Base-by-base conservation (phyloP, 2,113 vertebrate genomes). In the Montifringilla adamsi region DNA sequence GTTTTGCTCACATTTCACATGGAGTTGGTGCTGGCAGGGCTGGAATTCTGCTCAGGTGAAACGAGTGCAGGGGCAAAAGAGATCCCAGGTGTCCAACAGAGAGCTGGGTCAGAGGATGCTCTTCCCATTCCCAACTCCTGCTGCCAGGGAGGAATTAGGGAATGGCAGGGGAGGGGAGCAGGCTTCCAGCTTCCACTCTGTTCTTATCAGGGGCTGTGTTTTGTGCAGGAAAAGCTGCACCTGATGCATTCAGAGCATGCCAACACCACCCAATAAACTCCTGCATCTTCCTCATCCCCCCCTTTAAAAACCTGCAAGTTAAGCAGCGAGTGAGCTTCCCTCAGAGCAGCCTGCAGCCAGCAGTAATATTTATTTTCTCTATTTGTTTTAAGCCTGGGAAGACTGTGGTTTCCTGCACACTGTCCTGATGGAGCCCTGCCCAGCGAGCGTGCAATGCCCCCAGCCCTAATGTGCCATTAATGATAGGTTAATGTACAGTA, bases 391-490 rank as follows among this genome's bases (percentile, higher is more conserved):
- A 98, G 98, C 97, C 96, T 95, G 93, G 52, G 95, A 92, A 97
- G 97, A 47, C 96, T 76, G 86, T 95, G 96, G 69, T 90, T 97
- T 97, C 95, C 95, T 97, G 94, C 73, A 78, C 92, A 92, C 93
- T 97, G 98, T 97, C 98, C 98, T 98, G 98, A 98, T 97, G 96
- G 97, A 97, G 97, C 96, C 97, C 98, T 98, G 98, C 91, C 97
- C 98, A 98, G 97, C 91, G 35, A 98, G 98, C 98, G 94, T 98
- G 98, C 98, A 97, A 94, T 97, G 97, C 98, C 98, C 98, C 97
- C 88, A 98, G 98, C 98, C 98, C 98, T 98, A 94, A 98, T 98
- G 98, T 98, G 97, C 98, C 97, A 96, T 98, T 98, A 98, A 98
- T 97, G 97, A 98, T 97, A 98, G 98, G 98, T 98, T 98, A 98